phyloP scores from a whole-genome alignment of 2,797 vertebrate species.

The Kryptolebias ocellatus region DNA sequence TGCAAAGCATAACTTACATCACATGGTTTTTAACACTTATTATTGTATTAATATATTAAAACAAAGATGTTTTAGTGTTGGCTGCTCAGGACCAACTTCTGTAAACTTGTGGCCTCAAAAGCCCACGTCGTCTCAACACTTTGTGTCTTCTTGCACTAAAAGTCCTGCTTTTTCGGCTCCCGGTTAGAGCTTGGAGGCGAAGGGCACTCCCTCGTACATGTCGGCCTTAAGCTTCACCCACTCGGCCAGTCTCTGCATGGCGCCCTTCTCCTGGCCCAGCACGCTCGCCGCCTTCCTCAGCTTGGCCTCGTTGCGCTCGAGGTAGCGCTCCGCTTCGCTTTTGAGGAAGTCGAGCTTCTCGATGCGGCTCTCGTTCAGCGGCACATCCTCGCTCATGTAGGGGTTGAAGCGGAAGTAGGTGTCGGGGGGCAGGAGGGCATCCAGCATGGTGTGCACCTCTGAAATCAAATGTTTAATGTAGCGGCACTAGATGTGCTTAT shows the following conservation, averaged over 20 bases:
- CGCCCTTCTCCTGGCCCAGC: slow-evolving; percentile 88
- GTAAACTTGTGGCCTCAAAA: too few species aligned
- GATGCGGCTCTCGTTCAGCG: slow-evolving; percentile 90
- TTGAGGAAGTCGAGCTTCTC: slow-evolving; percentile 91
- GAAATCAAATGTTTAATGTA: slow-evolving; percentile 10
- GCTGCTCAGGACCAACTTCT: too few species aligned
- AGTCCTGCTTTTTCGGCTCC: neutral
- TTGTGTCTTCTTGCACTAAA: slow-evolving; percentile 19
- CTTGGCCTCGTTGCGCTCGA: slow-evolving; percentile 93
- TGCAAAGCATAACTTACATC: neutral
- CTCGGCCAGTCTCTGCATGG: slow-evolving; percentile 89
- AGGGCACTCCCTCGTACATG: slow-evolving; percentile 92
- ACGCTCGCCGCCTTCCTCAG: slow-evolving; percentile 88
- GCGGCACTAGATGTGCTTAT: too few species aligned
- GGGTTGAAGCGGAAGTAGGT: slow-evolving; percentile 98
- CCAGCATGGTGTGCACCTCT: slow-evolving; percentile 98
- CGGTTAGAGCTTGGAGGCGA: slow-evolving; percentile 80
- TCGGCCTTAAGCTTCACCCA: slow-evolving; percentile 91
- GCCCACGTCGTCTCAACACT: too few species aligned
- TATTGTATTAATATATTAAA: neutral
- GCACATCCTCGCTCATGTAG: slow-evolving; percentile 92
- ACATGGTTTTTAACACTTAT: slow-evolving; percentile 9
- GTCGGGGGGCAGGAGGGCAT: slow-evolving; percentile 90
- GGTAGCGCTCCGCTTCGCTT: slow-evolving; percentile 88
- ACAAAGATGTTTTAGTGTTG: slow-evolving; percentile 23